A percentile compares a stretch with the other conserved stretches of the same genome.
Evolutionary conservation across 2,888 invertebrate genomes (phyloP).

Genomic region (Erebia epiphron): DNA sequence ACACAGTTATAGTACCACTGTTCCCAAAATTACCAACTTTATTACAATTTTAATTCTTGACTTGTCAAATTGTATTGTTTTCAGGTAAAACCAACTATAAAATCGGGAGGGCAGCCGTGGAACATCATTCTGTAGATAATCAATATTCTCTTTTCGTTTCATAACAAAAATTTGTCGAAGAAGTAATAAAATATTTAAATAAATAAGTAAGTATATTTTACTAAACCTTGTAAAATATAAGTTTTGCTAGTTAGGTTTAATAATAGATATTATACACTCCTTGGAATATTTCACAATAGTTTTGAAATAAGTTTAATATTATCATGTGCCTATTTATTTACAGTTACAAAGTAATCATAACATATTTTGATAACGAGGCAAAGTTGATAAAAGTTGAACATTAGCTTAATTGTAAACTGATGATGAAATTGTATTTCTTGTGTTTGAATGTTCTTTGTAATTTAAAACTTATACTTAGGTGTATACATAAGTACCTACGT

Average conservation of each 20-base stretch:
- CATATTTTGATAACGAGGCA: neutral
- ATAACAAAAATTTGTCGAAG: neutral
- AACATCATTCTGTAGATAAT: slow-evolving; percentile 64
- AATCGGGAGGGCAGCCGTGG: slow-evolving; percentile 83
- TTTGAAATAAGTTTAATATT: too few species aligned
- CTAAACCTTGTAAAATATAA: neutral
- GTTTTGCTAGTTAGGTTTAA: too few species aligned
- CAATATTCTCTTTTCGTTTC: neutral
- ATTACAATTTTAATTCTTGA: neutral
- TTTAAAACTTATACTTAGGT: too few species aligned
- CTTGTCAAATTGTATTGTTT: slow-evolving; percentile 46
- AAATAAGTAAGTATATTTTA: neutral
- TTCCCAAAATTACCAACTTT: neutral
- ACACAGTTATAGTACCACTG: neutral
- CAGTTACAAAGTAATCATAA: neutral
- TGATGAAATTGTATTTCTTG: neutral
- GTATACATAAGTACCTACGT: too few species aligned
- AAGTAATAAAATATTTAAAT: neutral
- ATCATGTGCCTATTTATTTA: too few species aligned
- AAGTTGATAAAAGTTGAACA: neutral
- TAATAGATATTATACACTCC: too few species aligned
- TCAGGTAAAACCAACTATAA: slow-evolving; percentile 83
- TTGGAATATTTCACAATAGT: too few species aligned
- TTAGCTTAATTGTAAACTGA: neutral
- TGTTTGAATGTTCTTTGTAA: too few species aligned